Base-by-base conservation (phyloP, 2,888 invertebrate genomes). In the Drosophila prolongata region DNA sequence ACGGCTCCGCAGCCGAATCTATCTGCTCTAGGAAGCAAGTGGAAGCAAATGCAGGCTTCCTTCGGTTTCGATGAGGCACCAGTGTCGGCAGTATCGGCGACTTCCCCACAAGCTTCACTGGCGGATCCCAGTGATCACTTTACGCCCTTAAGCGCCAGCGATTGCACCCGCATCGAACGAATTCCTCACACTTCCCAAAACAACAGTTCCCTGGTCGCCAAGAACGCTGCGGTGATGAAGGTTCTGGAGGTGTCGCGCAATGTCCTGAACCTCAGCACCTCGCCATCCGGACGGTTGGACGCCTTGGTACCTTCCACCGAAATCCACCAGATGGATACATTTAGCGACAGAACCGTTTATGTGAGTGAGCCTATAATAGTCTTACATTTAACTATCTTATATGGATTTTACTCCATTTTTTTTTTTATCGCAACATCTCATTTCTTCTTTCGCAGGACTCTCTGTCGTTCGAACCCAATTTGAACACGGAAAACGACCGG, bases 281-380 rank as follows among this genome's bases (percentile, higher is more conserved):
- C 92, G 50, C 92, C 92, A 0, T 92, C 92, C 4, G 92, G 92
- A 0, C 89, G 91, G 3, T 75, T 92, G 43, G 92, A 92, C 50
- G 79, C 91, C 2, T 75, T 92, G 11, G 89, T 91, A n/a, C 73
- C 78, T 0, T n/a, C 61, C 10, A 11, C 43, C 3, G 76, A 68
- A 3, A 13, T 3, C 9, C 30, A 54, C 3, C 46, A 38, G 6
- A 67, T 60, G 5, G 11, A 10, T 3, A 6, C 52, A 6, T 77
- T 83, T 3, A 69, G 59, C 30, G 89, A 87, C 62, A 19, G 57
- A 2, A 60, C 77, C 13, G 6, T 79, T 3, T 64, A 66, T 37
- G 81, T 83, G 40, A 54, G 75, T 72, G 9, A 1, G 0, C 1
- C 42, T 11, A 1, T 43, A 34, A 43, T 11, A 16, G 14, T 9